Evolutionary conservation across 2,888 invertebrate genomes (phyloP), one percentile per base, ranked within the genome.

Genomic region (Campoplex capitator): DNA sequence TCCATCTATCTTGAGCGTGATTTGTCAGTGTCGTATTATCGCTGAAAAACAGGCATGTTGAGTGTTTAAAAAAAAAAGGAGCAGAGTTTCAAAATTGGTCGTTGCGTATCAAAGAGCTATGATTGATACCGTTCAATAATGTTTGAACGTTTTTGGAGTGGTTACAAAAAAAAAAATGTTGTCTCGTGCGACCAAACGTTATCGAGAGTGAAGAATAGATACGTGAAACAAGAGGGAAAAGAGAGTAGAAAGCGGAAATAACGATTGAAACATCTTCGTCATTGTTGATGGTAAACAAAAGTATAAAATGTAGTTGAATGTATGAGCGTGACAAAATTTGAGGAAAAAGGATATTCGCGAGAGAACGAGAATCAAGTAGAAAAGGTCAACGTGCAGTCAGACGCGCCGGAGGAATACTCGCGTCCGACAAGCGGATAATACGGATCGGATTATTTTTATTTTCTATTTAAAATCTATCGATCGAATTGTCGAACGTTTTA

Each of bases 371-470:
- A 32, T 48, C 7, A 77, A 85, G 85, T 65, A 67, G 73, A 76
- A 80, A 82, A 45, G 74, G 58, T 48, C 71, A 71, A 71, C 68
- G 18, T 78, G 78, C 16, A 23, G 9, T 68, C 78, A 28, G 78
- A 32, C 78, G 18, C 42, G n/a, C 28, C 32, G 16, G 32, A 13
- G 13, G 16, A 62, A 62, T 32, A 28, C 62, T 6, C 6, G 28
- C 32, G 32, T 1, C 7, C 6, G 32, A 62, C 16, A 32, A 13
- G 62, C 32, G 6, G 6, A 62, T 62, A 4, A 58, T 13, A 16
- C 48, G 18, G 16, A 7, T 18, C 18, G 18, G 18, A 51, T 62
- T 13, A 62, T 32, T 62, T 62, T 62, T 3, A 58, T 58, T 58
- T 28, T 4, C 28, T 28, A 58, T 28, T 58, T 23, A 6, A 11